phyloP scores from a whole-genome alignment of 1,140 invertebrate species.

The Pseudomyrmex pallidus region DNA sequence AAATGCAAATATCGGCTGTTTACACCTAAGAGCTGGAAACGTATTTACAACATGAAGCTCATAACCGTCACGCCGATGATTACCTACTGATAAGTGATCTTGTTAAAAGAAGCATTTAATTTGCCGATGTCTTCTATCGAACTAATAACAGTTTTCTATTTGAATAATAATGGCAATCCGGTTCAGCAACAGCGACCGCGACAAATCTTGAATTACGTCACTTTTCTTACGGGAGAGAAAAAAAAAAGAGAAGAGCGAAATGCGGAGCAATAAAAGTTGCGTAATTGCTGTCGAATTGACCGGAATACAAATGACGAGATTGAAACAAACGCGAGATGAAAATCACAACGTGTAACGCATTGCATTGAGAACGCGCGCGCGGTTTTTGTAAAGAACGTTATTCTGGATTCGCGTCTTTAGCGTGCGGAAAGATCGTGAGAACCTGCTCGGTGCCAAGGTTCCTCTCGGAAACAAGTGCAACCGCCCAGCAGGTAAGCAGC shows the following conservation, averaged over 20 bases:
- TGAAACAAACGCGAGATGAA: neutral
- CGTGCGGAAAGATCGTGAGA: conserved; percentile 64
- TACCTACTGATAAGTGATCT: conserved; percentile 20
- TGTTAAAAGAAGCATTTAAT: conserved; percentile 39
- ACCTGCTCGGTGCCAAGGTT: conserved; percentile 61
- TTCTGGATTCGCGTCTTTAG: conserved; percentile 22
- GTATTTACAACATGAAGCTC: neutral
- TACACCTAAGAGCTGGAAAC: neutral
- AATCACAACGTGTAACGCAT: neutral
- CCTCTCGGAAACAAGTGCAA: conserved; percentile 49
- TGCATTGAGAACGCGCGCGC: neutral
- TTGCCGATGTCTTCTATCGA: conserved; percentile 10
- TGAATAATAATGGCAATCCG: conserved; percentile 11
- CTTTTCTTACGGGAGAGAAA: conserved; percentile 25
- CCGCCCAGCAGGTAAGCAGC: conserved; percentile 15
- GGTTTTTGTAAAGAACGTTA: conserved; percentile 31
- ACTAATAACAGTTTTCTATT: conserved; percentile 40
- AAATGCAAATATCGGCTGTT: conserved; percentile 29
- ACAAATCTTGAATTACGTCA: conserved; percentile 18
- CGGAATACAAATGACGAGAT: conserved; percentile 14
- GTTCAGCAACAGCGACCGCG: conserved; percentile 16
- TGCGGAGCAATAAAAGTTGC: neutral
- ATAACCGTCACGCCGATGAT: conserved; percentile 17
- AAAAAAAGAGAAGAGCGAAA: neutral
- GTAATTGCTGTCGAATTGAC: conserved; percentile 15